Evolutionary conservation across 2,113 vertebrate genomes (phyloP), one percentile per base, ranked within the genome.

Genomic region (Silurus meridionalis): DNA sequence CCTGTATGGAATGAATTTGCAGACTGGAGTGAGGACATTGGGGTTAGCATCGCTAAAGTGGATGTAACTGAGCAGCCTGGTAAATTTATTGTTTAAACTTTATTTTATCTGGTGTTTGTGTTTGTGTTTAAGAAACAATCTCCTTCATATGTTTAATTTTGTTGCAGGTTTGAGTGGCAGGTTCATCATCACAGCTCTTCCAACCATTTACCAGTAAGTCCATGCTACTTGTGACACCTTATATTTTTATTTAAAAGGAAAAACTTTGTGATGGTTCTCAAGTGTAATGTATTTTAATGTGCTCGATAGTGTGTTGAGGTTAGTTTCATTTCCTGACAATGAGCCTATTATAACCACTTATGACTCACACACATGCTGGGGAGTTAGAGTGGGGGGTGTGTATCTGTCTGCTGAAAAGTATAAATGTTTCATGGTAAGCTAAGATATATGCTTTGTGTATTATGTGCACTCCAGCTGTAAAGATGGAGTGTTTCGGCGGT

Each of bases 181-280:
- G 82, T 99, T 99, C 93, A 92, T 98, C 90, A 99, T 99, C 89
- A 99, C 97, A n/a, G 97, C 98, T 6, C 96, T 99, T 91, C 97
- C 98, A 69, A 98, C 97, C 13, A 97, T 99, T 87, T 99, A 99
- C 87, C 98, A 99, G 97, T 99, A 94, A 97, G 97, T 97, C 88
- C 58, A 28, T 48, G 46, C 28, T 74, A 8, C 13, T 28, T 82
- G 37, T 60, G 13, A 55, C 61, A 8, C 13, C 1, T n/a, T 80
- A 50, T 80, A 57, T 50, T 37, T 77, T 58, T 48, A 85, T 6
- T 19, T 48, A 14, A 50, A 69, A 37, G 48, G 4, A 5, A 37
- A 69, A 69, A 69, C n/a, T 5, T 11, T 28, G 28, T 53, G 48
- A 48, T 48, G 19, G 57, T 52, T n/a, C 72, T 75, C 3, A 2